A percentile compares a stretch with the other conserved stretches of the same genome.
Evolutionary conservation across 2,797 vertebrate genomes (phyloP).

Genomic region (Silurus aristotelis): DNA sequence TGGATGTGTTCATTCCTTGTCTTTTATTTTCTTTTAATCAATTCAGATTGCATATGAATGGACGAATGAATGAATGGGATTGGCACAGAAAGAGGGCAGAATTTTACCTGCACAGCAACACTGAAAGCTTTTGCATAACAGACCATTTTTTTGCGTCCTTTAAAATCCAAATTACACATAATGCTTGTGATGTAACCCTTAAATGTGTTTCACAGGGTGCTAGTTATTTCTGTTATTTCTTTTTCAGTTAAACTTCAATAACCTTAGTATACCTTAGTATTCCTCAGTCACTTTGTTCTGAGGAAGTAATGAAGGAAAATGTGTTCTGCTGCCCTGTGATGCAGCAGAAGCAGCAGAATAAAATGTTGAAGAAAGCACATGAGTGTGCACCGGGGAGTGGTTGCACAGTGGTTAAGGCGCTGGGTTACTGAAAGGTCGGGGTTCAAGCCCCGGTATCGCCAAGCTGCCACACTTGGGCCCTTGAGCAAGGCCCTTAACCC

Average conservation of each 20-base stretch:
- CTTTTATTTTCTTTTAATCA: constrained; percentile 4
- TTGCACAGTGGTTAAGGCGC: too few relatives aligned
- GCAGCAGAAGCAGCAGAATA: background rate
- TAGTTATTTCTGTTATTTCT: background rate
- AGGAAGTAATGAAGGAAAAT: background rate
- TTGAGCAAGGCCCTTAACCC: too few relatives aligned
- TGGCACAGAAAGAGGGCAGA: background rate
- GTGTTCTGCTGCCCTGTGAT: background rate
- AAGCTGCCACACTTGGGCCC: too few relatives aligned
- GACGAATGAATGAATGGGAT: background rate
- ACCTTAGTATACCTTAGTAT: background rate
- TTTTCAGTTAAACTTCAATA: background rate
- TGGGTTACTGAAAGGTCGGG: too few relatives aligned
- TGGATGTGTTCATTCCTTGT: background rate
- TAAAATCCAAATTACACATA: background rate
- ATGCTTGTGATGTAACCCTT: background rate
- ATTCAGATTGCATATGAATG: constrained; percentile 12
- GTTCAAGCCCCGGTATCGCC: too few relatives aligned
- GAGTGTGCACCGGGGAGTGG: background rate
- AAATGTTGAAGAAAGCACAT: background rate
- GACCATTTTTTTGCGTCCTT: background rate
- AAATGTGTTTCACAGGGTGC: background rate
- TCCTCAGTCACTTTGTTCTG: background rate
- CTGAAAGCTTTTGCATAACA: background rate
- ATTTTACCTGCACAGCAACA: background rate